phyloP scores from a whole-genome alignment of 1,140 invertebrate species.

The Ceratosolen solmsi region DNA sequence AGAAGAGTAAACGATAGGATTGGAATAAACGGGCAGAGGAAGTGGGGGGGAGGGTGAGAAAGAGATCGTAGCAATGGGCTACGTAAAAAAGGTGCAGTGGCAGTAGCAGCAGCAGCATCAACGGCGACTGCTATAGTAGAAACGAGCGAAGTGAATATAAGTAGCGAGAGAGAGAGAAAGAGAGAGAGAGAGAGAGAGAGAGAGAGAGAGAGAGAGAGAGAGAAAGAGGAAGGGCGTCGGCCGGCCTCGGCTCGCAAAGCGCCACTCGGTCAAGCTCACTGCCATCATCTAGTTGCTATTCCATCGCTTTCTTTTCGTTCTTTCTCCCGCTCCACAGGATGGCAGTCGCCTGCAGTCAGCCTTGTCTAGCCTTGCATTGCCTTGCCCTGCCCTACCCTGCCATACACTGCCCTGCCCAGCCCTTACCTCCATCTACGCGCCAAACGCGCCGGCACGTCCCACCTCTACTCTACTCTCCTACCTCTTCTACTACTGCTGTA shows the following conservation, averaged over 20 bases:
- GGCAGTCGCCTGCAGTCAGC: slow-evolving; percentile 23
- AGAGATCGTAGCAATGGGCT: neutral
- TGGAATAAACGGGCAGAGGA: neutral
- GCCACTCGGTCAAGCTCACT: slow-evolving; percentile 64
- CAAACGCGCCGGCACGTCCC: slow-evolving; percentile 16
- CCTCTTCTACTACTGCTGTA: slow-evolving; percentile 14
- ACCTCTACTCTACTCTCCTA: slow-evolving; percentile 3
- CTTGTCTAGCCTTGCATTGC: slow-evolving; percentile 31
- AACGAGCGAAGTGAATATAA: neutral
- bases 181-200: neutral
- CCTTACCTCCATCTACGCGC: slow-evolving; percentile 14
- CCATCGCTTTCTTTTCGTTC: slow-evolving; percentile 48
- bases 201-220: neutral
- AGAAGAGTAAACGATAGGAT: neutral
- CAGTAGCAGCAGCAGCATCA: neutral
- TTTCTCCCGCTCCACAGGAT: neutral
- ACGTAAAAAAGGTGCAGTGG: neutral
- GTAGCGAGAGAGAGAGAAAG: slow-evolving; percentile 6
- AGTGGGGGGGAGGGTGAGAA: slow-evolving; percentile 7
- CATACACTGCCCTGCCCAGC: slow-evolving; percentile 10
- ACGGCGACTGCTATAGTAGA: too few relatives aligned
- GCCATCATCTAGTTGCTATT: slow-evolving; percentile 54
- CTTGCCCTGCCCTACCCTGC: slow-evolving; percentile 28
- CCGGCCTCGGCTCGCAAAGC: slow-evolving; percentile 56
- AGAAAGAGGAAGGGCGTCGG: slow-evolving; percentile 56